These are phyloP conservation scores for Apamea epomidion DNA, from an alignment of 2,888 invertebrate genomes.

Conservation along the genomic window DNA sequence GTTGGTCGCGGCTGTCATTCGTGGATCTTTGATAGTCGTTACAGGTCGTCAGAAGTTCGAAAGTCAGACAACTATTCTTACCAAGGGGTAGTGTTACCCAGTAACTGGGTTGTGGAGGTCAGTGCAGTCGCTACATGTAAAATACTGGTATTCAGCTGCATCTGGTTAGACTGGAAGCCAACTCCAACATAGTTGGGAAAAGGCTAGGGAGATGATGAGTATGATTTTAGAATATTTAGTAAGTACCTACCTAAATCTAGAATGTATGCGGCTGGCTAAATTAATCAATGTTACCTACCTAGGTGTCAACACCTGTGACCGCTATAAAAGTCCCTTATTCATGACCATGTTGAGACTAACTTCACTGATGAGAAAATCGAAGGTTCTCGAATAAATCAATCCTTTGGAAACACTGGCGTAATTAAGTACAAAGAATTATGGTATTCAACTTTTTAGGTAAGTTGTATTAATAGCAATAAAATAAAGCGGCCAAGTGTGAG, in stretches of 20 bases:
- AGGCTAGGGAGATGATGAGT: too few species aligned
- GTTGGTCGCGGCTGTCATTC: too few species aligned
- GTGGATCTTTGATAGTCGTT: too few species aligned
- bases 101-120: too few species aligned
- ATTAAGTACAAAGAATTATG: not conserved
- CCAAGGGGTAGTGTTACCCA: too few species aligned
- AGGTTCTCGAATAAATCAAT: not conserved
- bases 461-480: not conserved
- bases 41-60: too few species aligned
- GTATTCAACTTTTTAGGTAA: not conserved
- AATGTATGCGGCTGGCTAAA: conserved; percentile 1
- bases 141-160: too few species aligned
- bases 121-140: too few species aligned
- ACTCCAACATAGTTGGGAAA: too few species aligned
- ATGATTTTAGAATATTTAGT: not conserved
- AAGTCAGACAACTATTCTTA: too few species aligned
- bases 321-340: conserved; percentile 8
- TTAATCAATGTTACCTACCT: conserved; percentile 13
- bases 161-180: too few species aligned
- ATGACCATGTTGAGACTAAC: not conserved
- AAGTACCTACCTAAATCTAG: not conserved
- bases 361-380: conserved; percentile 6
- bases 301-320: not conserved
- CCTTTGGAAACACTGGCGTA: not conserved
- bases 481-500: not conserved